Evolutionary conservation across 2,888 invertebrate genomes (phyloP).

Genomic region (Saturnia japonica): DNA sequence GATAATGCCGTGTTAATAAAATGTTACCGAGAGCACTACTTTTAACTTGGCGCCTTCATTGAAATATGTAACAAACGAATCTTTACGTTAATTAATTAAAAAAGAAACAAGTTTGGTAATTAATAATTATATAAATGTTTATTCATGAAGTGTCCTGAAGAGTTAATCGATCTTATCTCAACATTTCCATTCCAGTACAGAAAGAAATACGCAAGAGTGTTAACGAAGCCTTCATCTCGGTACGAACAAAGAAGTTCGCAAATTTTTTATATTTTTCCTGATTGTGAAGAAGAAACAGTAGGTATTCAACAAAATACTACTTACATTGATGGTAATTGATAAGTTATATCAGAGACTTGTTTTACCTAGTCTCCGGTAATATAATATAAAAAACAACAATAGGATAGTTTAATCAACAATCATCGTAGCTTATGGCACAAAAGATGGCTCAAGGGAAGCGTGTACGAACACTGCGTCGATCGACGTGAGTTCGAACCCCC

Average conservation of each 20-base stretch:
- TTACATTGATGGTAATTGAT: too few relatives aligned
- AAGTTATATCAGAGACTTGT: too few relatives aligned
- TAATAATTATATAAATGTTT: too few relatives aligned
- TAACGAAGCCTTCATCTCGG: background rate
- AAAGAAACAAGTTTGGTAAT: background rate
- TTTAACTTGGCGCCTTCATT: background rate
- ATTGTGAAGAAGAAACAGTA: too few relatives aligned
- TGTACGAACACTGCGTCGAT: too few relatives aligned
- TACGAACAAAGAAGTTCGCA: background rate
- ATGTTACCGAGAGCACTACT: background rate
- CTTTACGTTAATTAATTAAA: background rate
- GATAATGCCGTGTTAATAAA: conserved; percentile 5
- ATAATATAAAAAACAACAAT: too few relatives aligned
- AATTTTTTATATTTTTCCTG: background rate
- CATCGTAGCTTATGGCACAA: too few relatives aligned
- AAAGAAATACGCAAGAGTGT: background rate
- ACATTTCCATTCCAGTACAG: background rate
- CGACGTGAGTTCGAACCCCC: too few relatives aligned
- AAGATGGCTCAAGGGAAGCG: too few relatives aligned
- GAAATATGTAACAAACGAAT: background rate
- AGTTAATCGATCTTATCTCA: background rate
- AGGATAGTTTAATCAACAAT: too few relatives aligned
- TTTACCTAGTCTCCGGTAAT: too few relatives aligned
- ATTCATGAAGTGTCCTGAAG: background rate
- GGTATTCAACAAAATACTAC: too few relatives aligned